phyloP scores from a whole-genome alignment of 2,888 invertebrate species.

The Hylaea fasciaria region DNA sequence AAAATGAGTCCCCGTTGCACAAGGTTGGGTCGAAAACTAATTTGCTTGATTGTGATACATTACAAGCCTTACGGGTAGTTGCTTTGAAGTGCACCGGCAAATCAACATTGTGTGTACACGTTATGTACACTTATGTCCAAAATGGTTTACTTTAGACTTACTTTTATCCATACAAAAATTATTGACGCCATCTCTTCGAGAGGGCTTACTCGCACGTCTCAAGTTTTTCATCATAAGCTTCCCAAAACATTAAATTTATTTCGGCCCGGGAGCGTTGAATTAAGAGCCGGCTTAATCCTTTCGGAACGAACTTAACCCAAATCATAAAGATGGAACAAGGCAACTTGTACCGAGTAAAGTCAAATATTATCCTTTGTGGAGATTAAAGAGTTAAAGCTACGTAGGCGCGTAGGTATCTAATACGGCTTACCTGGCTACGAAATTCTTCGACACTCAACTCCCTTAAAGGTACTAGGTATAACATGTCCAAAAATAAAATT shows the following conservation, averaged over 20 bases:
- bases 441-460: conserved; percentile 29
- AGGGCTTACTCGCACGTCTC: conserved; percentile 67
- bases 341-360: conserved; percentile 81
- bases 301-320: conserved; percentile 80
- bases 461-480: too few relatives aligned
- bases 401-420: conserved; percentile 47
- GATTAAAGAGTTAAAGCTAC: conserved; percentile 78
- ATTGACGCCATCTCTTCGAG: conserved; percentile 58
- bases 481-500: too few relatives aligned
- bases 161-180: conserved; percentile 48
- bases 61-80: conserved; percentile 46
- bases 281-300: conserved; percentile 83
- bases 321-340: conserved; percentile 82
- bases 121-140: conserved; percentile 62
- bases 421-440: conserved; percentile 37
- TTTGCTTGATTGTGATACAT: conserved; percentile 34
- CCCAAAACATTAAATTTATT: conserved; percentile 81
- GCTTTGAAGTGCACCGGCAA: conserved; percentile 50
- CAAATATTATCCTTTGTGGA: conserved; percentile 79
- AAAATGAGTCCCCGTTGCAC: conserved; percentile 53
- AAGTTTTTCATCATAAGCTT: conserved; percentile 83
- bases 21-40: conserved; percentile 47
- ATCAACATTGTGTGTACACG: conserved; percentile 52
- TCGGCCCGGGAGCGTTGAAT: conserved; percentile 80
- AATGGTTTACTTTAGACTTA: conserved; percentile 34